These are phyloP conservation scores for Telmatherina bonti DNA, from an alignment of 2,797 vertebrate species.

Conservation along the genomic window DNA sequence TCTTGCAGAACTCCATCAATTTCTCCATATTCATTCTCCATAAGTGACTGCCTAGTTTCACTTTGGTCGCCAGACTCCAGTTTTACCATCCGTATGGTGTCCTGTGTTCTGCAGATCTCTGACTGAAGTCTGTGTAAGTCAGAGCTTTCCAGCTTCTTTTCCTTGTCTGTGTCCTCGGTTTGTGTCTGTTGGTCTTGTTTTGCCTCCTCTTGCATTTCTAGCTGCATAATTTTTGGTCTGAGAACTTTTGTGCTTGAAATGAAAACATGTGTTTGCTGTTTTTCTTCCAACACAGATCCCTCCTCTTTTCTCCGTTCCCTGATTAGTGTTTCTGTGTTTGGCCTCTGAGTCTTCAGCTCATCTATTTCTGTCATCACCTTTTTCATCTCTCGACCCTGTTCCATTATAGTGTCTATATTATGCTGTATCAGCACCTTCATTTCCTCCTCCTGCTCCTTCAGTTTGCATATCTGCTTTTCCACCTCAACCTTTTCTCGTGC, in stretches of 20 bases:
- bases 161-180: too few species aligned
- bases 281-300: constrained; percentile 7
- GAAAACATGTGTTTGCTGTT: constrained; percentile 1
- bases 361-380: constrained; percentile 57
- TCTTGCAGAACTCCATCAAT: constrained; percentile 52
- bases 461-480: constrained; percentile 36
- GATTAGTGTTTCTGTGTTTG: constrained; percentile 14
- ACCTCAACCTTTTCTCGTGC: constrained; percentile 30
- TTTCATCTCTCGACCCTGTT: constrained; percentile 50
- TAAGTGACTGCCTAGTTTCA: constrained; percentile 5
- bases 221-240: constrained; percentile 4
- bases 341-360: constrained; percentile 34
- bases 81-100: constrained; percentile 54
- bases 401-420: constrained; percentile 36
- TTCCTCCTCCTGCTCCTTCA: constrained; percentile 39
- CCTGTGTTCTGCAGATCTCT: constrained; percentile 61
- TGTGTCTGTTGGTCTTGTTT: constrained; percentile 3
- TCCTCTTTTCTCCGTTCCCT: constrained; percentile 22
- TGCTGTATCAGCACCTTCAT: constrained; percentile 42
- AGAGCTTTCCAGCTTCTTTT: constrained; percentile 15
- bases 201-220: constrained; percentile 7
- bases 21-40: constrained; percentile 28
- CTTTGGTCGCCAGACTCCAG: constrained; percentile 43
- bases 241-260: neutral
- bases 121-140: constrained; percentile 48